Base-by-base conservation (phyloP, 2,888 invertebrate species). In the Sarcophaga caerulescens region DNA sequence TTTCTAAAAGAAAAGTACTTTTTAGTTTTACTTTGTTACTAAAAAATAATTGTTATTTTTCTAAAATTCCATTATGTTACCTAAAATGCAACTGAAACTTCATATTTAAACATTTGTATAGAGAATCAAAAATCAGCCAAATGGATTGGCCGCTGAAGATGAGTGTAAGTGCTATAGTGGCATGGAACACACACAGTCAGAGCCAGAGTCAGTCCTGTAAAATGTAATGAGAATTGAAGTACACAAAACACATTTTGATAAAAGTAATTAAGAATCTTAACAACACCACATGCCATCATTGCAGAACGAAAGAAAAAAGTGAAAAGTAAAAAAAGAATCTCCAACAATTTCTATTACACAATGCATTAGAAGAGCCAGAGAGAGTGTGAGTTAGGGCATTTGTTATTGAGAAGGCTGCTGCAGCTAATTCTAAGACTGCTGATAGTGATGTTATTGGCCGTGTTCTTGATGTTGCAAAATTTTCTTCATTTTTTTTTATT, bases 241-340 rank as follows among this genome's bases (percentile, higher is more conserved):
- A 70, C 66, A 77, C 52, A 85, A 84, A 81, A 83, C 69, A 82
- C 75, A 14, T 52, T 88, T 87, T 81, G 83, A 76, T 83, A 85
- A 52, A 90, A 90, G 90, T 91, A 92, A 92, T 92, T 92, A 90
- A 91, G 17, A 52, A 90, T 89, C 86, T 87, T 87, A 89, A 89
- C 89, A 88, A 90, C 87, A 84, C 85, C 87, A 77, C 70, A 81
- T 47, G 66, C 77, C 71, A 60, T 35, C 76, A 84, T 62, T 77
- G 52, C 23, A 69, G 44, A 3, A 76, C 35, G 19, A 25, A 78
- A 60, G 21, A 76, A 85, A 57, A 74, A 76, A 35, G 25, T 81
- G 69, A 82, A 81, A 80, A 80, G 2, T 52, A 52, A 52, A 52
- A 12, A 52, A 52, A 4, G 4, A 52, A 14, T 11, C 52, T 14